phyloP scores from a whole-genome alignment of 2,888 invertebrate genomes.

The Hyppa rectilinea region DNA sequence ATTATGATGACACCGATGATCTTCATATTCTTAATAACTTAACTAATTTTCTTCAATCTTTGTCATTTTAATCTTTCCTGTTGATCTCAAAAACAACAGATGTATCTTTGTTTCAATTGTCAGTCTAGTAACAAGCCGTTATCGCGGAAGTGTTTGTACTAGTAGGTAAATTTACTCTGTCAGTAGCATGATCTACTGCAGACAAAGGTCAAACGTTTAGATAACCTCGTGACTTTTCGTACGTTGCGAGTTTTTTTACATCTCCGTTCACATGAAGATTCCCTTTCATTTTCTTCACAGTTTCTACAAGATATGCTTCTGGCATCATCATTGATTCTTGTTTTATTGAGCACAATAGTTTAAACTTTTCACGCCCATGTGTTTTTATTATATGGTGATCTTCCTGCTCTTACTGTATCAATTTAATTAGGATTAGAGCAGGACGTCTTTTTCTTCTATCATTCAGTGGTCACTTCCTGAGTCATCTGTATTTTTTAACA shows the following conservation, averaged over 20 bases:
- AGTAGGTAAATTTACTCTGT: slow-evolving; percentile 63
- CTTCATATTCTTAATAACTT: slow-evolving; percentile 10
- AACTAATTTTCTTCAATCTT: slow-evolving; percentile 28
- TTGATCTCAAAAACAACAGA: slow-evolving; percentile 32
- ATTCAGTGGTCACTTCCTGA: not conserved
- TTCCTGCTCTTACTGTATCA: not conserved
- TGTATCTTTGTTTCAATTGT: slow-evolving; percentile 38
- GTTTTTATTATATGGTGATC: not conserved
- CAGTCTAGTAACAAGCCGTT: slow-evolving; percentile 32
- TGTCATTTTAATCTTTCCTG: slow-evolving; percentile 19
- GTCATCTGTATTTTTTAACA: not conserved
- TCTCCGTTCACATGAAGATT: slow-evolving; percentile 12
- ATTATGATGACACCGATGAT: slow-evolving; percentile 17
- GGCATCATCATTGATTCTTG: not conserved
- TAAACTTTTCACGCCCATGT: not conserved
- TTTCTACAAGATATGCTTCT: not conserved
- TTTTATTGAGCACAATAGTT: not conserved
- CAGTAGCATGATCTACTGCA: slow-evolving; percentile 68
- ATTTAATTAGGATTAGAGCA: not conserved
- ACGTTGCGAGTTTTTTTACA: slow-evolving; percentile 59
- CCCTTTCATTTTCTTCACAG: not conserved
- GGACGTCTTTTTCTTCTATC: not conserved
- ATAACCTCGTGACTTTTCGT: slow-evolving; percentile 71
- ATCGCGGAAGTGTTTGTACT: slow-evolving; percentile 50
- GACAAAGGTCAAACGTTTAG: slow-evolving; percentile 75